Evolutionary conservation across 2,113 vertebrate genomes (phyloP), one percentile per base, ranked within the genome.

Genomic region (Nycticorax nycticorax): DNA sequence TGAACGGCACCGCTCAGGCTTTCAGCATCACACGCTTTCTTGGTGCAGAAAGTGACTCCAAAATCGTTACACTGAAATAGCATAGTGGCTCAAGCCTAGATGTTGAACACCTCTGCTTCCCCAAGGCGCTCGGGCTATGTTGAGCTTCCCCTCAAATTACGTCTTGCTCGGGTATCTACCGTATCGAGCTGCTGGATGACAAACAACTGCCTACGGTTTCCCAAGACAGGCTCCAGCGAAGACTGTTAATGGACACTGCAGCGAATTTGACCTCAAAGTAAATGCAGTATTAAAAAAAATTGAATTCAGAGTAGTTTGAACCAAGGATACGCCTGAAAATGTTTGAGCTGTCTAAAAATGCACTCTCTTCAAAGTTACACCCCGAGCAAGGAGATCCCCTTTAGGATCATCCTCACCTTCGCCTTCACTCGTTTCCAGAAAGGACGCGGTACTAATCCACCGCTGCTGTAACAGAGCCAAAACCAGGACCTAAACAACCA

Each of bases 71-170:
- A 20, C 35, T 30, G 56, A 47, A 55, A 14, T 1, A 28, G 18
- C 12, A 1, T 0, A 6, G 6, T 48, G 56, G 47, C 23, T 55
- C 14, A 19, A 60, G 53, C 24, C 33, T 6, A 6, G 24, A 32
- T 3, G 52, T 10, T 10, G 11, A 43, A 59, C 33, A 41, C 6
- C 26, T 77, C 57, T 16, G 50, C 23, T 28, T 20, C 55, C 35
- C 39, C 71, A 57, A 28, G 0, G 8, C 1, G 5, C 47, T 19
- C 1, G 2, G 35, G n/a, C 32, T 67, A 14, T 1, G 0, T 7
- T 55, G 41, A 56, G 47, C 37, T 43, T 18, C 55, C 55, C 60
- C 20, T 67, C 43, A 19, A 39, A 37, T 18, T 7, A 12, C 2
- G 8, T 3, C 80, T 21, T 45, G 41, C 55, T 52, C 20, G 41